Conservation (phyloP, 2,797 vertebrate species). For the Coregonus ussuriensis region DNA sequence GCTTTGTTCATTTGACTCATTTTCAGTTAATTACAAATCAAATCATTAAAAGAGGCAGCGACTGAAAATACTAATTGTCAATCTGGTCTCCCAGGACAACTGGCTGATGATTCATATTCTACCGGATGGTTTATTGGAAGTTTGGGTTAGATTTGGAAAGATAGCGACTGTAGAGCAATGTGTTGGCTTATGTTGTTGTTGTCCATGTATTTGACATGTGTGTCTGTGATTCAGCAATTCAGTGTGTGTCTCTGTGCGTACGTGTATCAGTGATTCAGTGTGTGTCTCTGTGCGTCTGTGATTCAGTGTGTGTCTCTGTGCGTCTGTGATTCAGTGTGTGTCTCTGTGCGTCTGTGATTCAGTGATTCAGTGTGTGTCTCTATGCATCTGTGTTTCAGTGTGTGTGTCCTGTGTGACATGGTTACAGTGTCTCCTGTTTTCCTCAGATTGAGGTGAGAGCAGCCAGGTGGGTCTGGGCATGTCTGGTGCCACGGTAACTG, state of each 20-base stretch:
- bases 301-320: no score
- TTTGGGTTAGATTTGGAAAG: background rate
- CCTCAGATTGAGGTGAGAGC: slow-evolving; percentile 70
- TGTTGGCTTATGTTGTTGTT: slow-evolving; percentile 27
- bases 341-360: slow-evolving; percentile 1
- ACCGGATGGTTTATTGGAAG: background rate
- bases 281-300: no score
- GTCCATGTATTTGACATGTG: slow-evolving; percentile 33
- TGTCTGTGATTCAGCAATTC: slow-evolving; percentile 27
- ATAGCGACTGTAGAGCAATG: background rate
- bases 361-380: slow-evolving; percentile 5
- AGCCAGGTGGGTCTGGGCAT: slow-evolving; percentile 64
- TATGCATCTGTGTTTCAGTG: slow-evolving; percentile 7
- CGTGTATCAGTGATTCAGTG: no score
- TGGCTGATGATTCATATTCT: slow-evolving; percentile 11
- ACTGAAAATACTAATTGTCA: slow-evolving; percentile 35
- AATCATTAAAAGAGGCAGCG: slow-evolving; percentile 47
- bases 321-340: slow-evolving; percentile 25
- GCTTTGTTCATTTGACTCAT: slow-evolving; percentile 41
- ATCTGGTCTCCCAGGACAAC: slow-evolving; percentile 27
- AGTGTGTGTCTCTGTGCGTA: slow-evolving; percentile 5
- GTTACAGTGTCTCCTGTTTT: slow-evolving; percentile 52
- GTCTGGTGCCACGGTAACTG: slow-evolving; percentile 71
- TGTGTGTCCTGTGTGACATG: slow-evolving; percentile 22
- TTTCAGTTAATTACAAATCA: slow-evolving; percentile 53